These are phyloP conservation scores for Pristis pectinata DNA, from an alignment of 2,797 vertebrate species.

Conservation along the genomic window DNA sequence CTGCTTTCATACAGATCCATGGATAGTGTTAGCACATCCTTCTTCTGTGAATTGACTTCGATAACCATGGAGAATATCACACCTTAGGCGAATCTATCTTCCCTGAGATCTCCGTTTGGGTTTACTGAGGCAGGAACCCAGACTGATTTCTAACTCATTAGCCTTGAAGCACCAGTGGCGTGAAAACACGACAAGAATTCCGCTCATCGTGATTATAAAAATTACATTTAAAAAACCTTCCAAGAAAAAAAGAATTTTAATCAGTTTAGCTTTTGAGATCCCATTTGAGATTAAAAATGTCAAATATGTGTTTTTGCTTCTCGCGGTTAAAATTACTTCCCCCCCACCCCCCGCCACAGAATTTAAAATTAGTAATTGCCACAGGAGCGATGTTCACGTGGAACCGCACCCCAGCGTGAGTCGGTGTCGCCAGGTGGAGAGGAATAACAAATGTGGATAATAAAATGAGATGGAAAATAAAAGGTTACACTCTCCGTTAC, in stretches of 20 bases:
- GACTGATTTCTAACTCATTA: background rate
- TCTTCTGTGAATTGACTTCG: too few relatives aligned
- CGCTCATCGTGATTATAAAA: background rate
- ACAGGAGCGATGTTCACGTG: background rate
- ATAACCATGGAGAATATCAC: background rate
- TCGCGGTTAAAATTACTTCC: too few relatives aligned
- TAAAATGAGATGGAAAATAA: background rate
- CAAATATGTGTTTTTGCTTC: background rate
- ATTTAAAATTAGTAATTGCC: background rate
- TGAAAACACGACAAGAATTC: background rate
- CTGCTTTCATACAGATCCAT: too few relatives aligned
- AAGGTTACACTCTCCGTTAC: background rate
- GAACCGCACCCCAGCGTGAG: background rate
- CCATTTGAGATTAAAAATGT: background rate
- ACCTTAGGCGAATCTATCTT: background rate
- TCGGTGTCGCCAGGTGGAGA: background rate
- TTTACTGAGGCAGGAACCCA: background rate
- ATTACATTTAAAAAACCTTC: background rate
- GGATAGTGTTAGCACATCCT: too few relatives aligned
- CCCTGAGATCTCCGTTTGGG: background rate
- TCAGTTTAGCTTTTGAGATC: background rate
- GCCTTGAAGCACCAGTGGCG: background rate
- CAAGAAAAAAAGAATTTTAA: background rate
- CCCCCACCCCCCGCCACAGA: too few relatives aligned
- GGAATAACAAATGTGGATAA: background rate